phyloP scores from a whole-genome alignment of 2,888 invertebrate species.

The Cerceris ruficornis region DNA sequence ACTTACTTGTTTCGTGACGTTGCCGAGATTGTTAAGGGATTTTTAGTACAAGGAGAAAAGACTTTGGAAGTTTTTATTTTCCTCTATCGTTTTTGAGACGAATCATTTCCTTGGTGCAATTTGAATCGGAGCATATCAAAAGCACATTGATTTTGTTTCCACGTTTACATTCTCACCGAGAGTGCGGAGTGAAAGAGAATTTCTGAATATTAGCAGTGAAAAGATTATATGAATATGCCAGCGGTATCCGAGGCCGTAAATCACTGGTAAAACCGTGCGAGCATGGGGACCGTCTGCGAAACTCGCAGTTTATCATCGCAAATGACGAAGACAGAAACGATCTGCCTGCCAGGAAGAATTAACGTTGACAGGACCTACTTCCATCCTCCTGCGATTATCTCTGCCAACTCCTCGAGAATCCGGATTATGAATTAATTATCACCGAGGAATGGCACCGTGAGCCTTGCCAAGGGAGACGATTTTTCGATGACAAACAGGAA shows the following conservation, averaged over 20 bases:
- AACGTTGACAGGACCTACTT: conserved; percentile 59
- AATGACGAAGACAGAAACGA: conserved; percentile 68
- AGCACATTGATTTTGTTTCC: conserved; percentile 6
- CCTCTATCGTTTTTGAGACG: not conserved
- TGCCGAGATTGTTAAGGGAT: no score
- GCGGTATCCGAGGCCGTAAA: conserved; percentile 65
- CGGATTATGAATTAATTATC: conserved; percentile 67
- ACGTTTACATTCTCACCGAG: conserved; percentile 46
- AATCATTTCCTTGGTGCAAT: not conserved
- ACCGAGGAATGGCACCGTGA: conserved; percentile 16
- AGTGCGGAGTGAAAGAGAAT: conserved; percentile 59
- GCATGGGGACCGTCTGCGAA: conserved; percentile 40
- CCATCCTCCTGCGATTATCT: conserved; percentile 51
- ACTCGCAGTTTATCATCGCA: conserved; percentile 68
- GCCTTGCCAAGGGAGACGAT: conserved; percentile 34
- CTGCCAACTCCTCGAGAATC: conserved; percentile 44
- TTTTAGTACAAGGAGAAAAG: no score
- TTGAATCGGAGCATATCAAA: conserved; percentile 20
- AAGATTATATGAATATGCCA: conserved; percentile 74
- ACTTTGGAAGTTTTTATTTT: not conserved
- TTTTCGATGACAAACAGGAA: conserved; percentile 55
- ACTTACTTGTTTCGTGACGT: no score
- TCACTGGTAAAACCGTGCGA: conserved; percentile 67
- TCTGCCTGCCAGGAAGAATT: conserved; percentile 63
- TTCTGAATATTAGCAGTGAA: conserved; percentile 71